Evolutionary conservation across 2,888 invertebrate species (phyloP).

Genomic region (Spodoptera exigua): DNA sequence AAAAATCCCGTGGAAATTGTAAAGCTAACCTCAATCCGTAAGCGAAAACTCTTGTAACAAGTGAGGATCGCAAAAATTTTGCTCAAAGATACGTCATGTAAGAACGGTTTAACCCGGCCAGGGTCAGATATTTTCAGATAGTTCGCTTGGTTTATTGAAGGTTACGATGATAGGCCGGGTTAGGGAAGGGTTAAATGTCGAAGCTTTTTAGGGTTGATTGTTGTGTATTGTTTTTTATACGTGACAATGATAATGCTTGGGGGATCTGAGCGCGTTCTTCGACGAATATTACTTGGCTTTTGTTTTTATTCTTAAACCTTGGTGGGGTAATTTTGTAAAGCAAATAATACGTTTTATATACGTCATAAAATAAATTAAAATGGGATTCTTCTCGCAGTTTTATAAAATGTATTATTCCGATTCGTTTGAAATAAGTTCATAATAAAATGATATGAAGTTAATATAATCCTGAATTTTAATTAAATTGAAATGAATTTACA

Average conservation of each 20-base stretch:
- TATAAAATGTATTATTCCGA: too few relatives aligned
- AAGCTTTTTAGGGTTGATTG: conserved; percentile 53
- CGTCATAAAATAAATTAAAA: too few relatives aligned
- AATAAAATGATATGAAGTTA: too few relatives aligned
- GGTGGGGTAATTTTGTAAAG: too few relatives aligned
- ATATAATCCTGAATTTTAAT: too few relatives aligned
- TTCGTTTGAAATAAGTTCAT: too few relatives aligned
- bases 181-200: conserved; percentile 53
- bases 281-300: neutral
- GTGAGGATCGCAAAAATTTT: conserved; percentile 50
- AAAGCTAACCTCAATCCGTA: conserved; percentile 55
- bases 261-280: neutral
- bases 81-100: conserved; percentile 75
- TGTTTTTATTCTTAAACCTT: too few relatives aligned
- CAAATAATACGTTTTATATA: too few relatives aligned
- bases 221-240: conserved; percentile 44
- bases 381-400: too few relatives aligned
- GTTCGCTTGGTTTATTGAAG: conserved; percentile 75
- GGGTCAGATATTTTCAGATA: conserved; percentile 70
- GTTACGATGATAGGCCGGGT: conserved; percentile 70
- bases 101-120: conserved; percentile 75
- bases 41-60: conserved; percentile 63
- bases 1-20: conserved; percentile 15
- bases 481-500: too few relatives aligned
- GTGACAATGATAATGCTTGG: conserved; percentile 17